Percentiles rank a stretch among this genome's conserved stretches.
These are phyloP conservation scores for Limnephilus rhombicus DNA, from an alignment of 2,888 invertebrate genomes.

Conservation along the genomic window DNA sequence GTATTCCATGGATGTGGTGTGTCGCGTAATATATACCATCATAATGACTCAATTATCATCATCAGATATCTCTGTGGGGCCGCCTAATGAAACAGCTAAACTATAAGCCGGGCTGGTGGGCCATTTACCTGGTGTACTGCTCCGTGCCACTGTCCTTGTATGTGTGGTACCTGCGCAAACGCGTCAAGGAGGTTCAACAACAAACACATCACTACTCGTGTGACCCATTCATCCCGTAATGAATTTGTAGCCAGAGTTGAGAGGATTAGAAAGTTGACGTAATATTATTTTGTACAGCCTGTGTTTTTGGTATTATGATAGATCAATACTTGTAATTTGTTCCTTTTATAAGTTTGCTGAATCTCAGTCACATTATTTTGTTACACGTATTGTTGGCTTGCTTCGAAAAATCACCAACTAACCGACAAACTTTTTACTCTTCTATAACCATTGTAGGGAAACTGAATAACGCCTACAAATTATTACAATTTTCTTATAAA, in stretches of 20 bases:
- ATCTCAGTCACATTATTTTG: not conserved
- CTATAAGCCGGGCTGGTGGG: constrained; percentile 90
- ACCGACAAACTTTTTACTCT: not conserved
- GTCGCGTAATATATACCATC: constrained; percentile 47
- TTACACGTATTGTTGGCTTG: not conserved
- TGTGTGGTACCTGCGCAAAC: constrained; percentile 82
- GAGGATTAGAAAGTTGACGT: not conserved
- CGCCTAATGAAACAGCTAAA: constrained; percentile 85
- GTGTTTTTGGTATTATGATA: not conserved
- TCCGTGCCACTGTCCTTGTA: constrained; percentile 84
- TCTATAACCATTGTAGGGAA: not conserved
- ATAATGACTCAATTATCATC: constrained; percentile 25
- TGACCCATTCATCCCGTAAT: not conserved
- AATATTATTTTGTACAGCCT: not conserved
- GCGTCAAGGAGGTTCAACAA: constrained; percentile 82
- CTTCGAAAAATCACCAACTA: not conserved
- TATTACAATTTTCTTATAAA: too few species aligned
- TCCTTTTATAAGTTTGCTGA: not conserved
- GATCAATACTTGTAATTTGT: not conserved
- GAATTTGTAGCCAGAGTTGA: not conserved
- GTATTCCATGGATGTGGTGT: not conserved
- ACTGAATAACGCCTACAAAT: not conserved
- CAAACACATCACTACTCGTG: not conserved
- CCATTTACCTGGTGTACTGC: constrained; percentile 87
- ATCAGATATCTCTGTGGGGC: constrained; percentile 84